phyloP scores from a whole-genome alignment of 1,140 invertebrate species.

The Drosophila novamexicana region DNA sequence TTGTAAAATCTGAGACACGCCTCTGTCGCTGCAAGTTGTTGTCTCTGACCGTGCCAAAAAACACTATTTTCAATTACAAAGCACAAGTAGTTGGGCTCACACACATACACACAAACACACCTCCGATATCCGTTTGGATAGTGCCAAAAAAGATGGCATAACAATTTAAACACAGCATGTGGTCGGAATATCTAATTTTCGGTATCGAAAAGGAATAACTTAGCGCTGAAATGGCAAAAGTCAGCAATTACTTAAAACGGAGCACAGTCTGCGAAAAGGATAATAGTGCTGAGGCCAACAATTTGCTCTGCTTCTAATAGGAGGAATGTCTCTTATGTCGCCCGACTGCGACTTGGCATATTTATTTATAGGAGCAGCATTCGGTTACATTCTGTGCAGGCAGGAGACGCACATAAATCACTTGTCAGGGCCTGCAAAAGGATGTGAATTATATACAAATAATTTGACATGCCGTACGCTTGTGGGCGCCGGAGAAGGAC shows the following conservation, averaged over 20 bases:
- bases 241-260: conserved; percentile 79
- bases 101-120: conserved; percentile 37
- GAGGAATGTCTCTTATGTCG: conserved; percentile 56
- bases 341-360: conserved; percentile 34
- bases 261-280: conserved; percentile 65
- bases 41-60: conserved; percentile 53
- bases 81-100: conserved; percentile 1
- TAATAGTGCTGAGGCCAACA: conserved; percentile 79
- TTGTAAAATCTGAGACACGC: conserved; percentile 57
- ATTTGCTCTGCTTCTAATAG: conserved; percentile 61
- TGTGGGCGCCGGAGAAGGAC: conserved; percentile 30
- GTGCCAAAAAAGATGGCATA: conserved; percentile 48
- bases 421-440: conserved; percentile 59
- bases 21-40: conserved; percentile 17
- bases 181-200: conserved; percentile 80
- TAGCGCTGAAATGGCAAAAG: conserved; percentile 63
- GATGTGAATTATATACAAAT: conserved; percentile 83
- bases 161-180: conserved; percentile 80
- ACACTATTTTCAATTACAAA: conserved; percentile 78
- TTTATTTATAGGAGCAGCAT: conserved; percentile 61
- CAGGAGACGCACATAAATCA: conserved; percentile 74
- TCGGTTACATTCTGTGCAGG: conserved; percentile 42
- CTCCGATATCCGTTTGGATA: conserved; percentile 15
- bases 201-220: conserved; percentile 74
- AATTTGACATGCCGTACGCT: conserved; percentile 71